phyloP scores from a whole-genome alignment of 2,888 invertebrate species.

The Phengaris alcon region DNA sequence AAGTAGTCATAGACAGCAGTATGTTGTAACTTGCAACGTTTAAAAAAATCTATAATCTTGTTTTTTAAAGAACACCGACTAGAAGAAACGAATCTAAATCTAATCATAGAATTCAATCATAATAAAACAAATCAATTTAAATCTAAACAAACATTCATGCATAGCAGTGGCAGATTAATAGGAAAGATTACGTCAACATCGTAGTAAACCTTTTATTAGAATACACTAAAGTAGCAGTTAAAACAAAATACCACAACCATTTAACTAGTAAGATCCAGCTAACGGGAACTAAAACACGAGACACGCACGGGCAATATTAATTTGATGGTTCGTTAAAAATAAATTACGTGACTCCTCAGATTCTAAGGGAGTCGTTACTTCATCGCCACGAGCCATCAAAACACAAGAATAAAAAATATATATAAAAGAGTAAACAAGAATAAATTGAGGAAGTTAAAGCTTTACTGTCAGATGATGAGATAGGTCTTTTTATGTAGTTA shows the following conservation, averaged over 20 bases:
- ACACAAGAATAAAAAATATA: slow-evolving; percentile 7
- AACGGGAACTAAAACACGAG: slow-evolving; percentile 41
- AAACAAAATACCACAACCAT: slow-evolving; percentile 4
- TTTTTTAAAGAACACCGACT: not conserved
- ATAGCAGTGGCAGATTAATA: too few relatives aligned
- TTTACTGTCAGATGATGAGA: not conserved
- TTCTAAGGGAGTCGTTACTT: slow-evolving; percentile 24
- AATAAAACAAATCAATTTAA: not conserved
- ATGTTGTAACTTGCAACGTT: not conserved
- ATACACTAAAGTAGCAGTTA: not conserved
- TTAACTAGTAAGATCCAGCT: slow-evolving; percentile 38
- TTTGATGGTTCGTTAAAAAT: slow-evolving; percentile 39
- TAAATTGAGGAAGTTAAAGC: not conserved
- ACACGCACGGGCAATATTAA: slow-evolving; percentile 42
- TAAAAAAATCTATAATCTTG: not conserved
- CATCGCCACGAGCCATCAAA: not conserved
- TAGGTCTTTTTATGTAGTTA: not conserved
- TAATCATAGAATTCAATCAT: not conserved
- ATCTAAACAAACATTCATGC: slow-evolving; percentile 11
- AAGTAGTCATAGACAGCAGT: not conserved
- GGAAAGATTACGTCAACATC: not conserved
- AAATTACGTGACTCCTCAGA: slow-evolving; percentile 41
- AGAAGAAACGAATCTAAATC: not conserved
- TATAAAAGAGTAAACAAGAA: slow-evolving; percentile 10
- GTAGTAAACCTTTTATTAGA: not conserved